Percentiles rank a stretch among this genome's conserved stretches.
phyloP scores from a whole-genome alignment of 2,113 vertebrate genomes.

The Chelonoidis abingdonii region DNA sequence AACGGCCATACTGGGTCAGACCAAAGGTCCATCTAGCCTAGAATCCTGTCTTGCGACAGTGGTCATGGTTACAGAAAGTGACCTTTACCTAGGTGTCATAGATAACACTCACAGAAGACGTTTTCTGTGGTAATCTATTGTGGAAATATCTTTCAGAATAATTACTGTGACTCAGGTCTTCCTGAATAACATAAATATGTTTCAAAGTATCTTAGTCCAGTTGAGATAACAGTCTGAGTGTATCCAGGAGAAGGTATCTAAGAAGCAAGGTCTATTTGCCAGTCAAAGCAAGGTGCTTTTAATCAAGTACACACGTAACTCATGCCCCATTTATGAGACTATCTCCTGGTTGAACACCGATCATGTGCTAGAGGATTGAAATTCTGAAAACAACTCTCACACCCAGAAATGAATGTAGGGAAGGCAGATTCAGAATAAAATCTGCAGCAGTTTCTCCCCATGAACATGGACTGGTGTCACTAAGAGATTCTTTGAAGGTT shows the following conservation, averaged over 20 bases:
- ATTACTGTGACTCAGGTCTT: background rate
- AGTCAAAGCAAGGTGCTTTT: background rate
- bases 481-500: background rate
- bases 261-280: background rate
- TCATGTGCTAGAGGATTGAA: background rate
- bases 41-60: too few relatives aligned
- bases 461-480: background rate
- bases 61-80: background rate
- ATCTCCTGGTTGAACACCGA: background rate
- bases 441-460: background rate
- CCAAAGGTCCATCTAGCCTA: too few relatives aligned
- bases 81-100: background rate
- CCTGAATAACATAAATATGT: background rate
- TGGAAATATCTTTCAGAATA: background rate
- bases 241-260: background rate
- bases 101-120: background rate
- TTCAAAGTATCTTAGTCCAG: background rate
- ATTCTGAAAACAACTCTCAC: background rate
- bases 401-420: background rate
- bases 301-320: background rate
- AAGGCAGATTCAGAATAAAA: background rate
- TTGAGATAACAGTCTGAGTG: background rate
- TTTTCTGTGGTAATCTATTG: background rate
- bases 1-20: too few relatives aligned
- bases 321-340: rapidly evolving